Percentiles rank a stretch among this genome's conserved stretches.
Conservation (phyloP, 2,113 vertebrate species). For the Saccopteryx bilineata region DNA sequence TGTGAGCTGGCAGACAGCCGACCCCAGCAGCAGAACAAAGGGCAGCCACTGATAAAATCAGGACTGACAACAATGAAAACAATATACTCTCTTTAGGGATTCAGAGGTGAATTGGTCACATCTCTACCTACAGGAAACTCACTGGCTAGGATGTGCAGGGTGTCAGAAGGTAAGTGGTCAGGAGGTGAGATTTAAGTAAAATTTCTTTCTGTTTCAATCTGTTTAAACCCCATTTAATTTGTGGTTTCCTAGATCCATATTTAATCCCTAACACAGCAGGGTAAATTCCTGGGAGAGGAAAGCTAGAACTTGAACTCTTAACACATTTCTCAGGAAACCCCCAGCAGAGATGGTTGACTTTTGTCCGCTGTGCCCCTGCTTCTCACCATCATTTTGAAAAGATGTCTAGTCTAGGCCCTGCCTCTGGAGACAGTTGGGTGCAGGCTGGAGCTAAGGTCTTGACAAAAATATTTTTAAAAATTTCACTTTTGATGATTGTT, state of each 20-base stretch:
- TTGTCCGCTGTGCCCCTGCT: background rate
- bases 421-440: background rate
- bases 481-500: background rate
- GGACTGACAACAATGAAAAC: background rate
- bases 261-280: background rate
- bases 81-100: background rate
- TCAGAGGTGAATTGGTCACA: background rate
- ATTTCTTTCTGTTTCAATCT: background rate
- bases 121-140: background rate
- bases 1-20: constrained; percentile 22
- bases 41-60: background rate
- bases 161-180: background rate
- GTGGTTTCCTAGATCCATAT: background rate
- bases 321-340: background rate
- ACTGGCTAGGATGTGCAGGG: background rate
- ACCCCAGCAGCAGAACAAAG: background rate
- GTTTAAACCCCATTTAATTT: background rate
- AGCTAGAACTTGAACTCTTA: background rate
- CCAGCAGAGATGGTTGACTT: background rate
- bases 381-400: background rate
- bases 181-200: background rate
- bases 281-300: background rate
- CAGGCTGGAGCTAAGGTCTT: background rate
- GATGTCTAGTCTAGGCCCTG: background rate
- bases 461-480: background rate